Evolutionary conservation across 2,888 invertebrate genomes (phyloP).

Genomic region (Rhogogaster chlorosoma): DNA sequence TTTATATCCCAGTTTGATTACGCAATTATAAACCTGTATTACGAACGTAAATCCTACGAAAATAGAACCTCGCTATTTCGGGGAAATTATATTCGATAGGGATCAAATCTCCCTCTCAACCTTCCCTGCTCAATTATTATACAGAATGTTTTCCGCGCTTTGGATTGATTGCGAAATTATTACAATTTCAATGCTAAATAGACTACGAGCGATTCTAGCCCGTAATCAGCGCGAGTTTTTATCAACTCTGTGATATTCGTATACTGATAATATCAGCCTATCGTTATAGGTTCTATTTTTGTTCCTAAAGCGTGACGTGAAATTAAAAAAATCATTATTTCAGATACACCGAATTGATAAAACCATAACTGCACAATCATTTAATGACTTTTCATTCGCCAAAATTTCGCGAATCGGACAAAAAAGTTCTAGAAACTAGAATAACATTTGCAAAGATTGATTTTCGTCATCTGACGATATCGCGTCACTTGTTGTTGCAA

Average conservation of each 20-base stretch:
- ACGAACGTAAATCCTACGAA: slow-evolving; percentile 16
- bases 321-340: neutral
- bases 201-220: neutral
- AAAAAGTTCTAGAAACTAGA: neutral
- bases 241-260: neutral
- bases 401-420: neutral
- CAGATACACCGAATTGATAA: no score
- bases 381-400: neutral
- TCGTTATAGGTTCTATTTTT: neutral
- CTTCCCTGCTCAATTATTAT: neutral
- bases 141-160: neutral
- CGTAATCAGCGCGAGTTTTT: neutral
- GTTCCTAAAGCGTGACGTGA: neutral
- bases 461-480: neutral
- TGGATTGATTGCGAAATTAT: neutral
- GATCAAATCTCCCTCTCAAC: neutral
- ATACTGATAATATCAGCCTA: neutral
- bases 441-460: neutral
- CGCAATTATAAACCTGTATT: slow-evolving; percentile 23
- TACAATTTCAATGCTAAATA: neutral
- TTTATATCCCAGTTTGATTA: slow-evolving; percentile 16
- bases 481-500: neutral
- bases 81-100: slow-evolving; percentile 19
- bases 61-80: slow-evolving; percentile 12
- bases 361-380: neutral